A percentile compares a stretch with the other conserved stretches of the same genome.
Conservation (phyloP, 2,888 invertebrate species). For the Clusia tigrina region DNA sequence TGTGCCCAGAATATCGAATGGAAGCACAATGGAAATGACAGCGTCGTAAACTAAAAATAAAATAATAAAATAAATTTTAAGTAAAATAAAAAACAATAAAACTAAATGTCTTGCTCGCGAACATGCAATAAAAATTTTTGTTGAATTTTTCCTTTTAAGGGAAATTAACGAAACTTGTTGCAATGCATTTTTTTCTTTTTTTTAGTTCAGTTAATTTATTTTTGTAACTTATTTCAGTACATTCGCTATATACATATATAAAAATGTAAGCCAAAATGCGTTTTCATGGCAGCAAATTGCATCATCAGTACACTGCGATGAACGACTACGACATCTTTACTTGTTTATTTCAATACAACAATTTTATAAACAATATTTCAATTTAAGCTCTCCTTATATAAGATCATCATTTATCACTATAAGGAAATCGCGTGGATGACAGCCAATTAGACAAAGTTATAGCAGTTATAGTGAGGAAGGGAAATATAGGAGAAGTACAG, state of each 20-base stretch:
- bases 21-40: background rate
- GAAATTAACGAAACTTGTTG: conserved; percentile 34
- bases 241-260: conserved; percentile 22
- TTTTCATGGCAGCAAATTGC: conserved; percentile 35
- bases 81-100: background rate
- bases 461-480: too few species aligned
- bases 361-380: too few species aligned
- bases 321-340: too few species aligned
- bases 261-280: conserved; percentile 20
- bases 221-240: too few species aligned
- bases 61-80: background rate
- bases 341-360: too few species aligned
- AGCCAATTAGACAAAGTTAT: too few species aligned
- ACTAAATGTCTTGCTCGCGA: background rate
- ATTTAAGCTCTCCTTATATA: too few species aligned
- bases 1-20: conserved; percentile 45
- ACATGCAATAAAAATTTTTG: conserved; percentile 5
- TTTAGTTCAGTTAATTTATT: conserved; percentile 30
- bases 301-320: too few species aligned
- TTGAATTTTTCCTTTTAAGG: conserved; percentile 38
- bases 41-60: background rate
- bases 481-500: too few species aligned
- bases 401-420: too few species aligned
- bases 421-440: too few species aligned
- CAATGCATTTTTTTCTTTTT: conserved; percentile 31